Base-by-base conservation (phyloP, 2,113 vertebrate genomes). In the Taurulus bubalis region DNA sequence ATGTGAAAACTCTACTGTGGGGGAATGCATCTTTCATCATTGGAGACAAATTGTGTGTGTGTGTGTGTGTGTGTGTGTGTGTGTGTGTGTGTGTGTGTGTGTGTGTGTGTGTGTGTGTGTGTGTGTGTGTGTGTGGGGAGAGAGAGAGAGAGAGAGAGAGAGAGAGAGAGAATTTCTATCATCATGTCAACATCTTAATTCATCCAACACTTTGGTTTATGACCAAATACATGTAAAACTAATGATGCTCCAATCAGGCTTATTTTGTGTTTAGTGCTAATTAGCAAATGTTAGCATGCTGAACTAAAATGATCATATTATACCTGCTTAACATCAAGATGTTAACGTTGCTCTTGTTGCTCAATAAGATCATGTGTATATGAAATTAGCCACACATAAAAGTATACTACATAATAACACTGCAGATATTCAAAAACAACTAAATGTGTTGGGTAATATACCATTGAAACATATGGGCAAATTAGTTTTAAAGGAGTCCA, bases 401-500 rank as follows among this genome's bases (percentile, higher is more conserved):
- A 67, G 28, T 32, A 53, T 2, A 16, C 10, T 76, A 38, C n/a
- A 56, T 6, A 18, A 58, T 8, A 63, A 34, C 2, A 14, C 4
- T 45, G 24, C 75, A 75, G 36, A 71, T 58, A 79, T 62, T 63
- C 24, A 70, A 59, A 74, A 71, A 51, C 30, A 59, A 76, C 5
- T 26, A 24, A 55, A 76, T 70, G 32, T 83, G 28, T 42, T 20
- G 24, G 60, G 59, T 84, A 58, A 60, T 75, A 45, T 79, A 77
- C 75, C 65, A 22, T 11, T 76, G 45, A 71, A 83, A 28, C 34
- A 56, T 70, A 45, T 53, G 73, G 79, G 83, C 42, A 86, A 81
- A 83, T 88, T 36, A 70, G 76, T 65, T 79, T 87, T 85, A 79
- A 80, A 87, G 72, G 51, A 85, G 72, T 49, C n/a, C 72, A 56